A percentile compares a stretch with the other conserved stretches of the same genome.
phyloP scores from a whole-genome alignment of 2,113 vertebrate genomes.

The Carassius carassius region DNA sequence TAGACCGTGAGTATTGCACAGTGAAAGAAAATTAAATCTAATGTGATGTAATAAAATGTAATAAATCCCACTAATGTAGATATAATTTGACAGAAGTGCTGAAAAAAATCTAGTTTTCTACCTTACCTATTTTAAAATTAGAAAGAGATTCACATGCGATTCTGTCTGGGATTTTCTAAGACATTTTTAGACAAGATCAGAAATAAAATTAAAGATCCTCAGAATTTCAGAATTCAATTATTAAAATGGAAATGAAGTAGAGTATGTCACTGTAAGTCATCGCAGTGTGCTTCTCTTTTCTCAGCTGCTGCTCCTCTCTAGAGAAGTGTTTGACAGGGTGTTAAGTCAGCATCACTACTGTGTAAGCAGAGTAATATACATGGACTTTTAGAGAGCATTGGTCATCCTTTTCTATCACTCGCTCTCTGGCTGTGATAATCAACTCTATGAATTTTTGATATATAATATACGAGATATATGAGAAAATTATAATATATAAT shows the following conservation, averaged over 20 bases:
- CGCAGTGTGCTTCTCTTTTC: slow-evolving; percentile 11
- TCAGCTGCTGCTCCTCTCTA: slow-evolving; percentile 17
- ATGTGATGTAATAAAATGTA: slow-evolving; percentile 2
- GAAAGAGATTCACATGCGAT: not conserved
- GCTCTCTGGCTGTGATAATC: not conserved
- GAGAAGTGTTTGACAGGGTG: slow-evolving; percentile 12
- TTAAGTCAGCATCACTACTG: not conserved
- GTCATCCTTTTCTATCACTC: not conserved
- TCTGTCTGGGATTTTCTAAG: not conserved
- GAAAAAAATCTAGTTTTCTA: not conserved
- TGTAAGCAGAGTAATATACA: slow-evolving; percentile 22
- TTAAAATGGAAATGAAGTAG: not conserved
- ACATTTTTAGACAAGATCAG: not conserved
- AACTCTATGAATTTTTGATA: not conserved
- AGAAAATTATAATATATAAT: no score
- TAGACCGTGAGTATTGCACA: slow-evolving; percentile 86
- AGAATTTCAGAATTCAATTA: not conserved
- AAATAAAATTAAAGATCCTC: not conserved
- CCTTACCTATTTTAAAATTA: not conserved
- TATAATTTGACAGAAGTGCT: not conserved
- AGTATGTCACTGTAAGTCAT: not conserved
- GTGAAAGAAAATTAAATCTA: not conserved
- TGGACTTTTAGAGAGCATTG: slow-evolving; percentile 3
- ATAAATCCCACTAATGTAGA: not conserved
- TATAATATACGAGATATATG: not conserved